Base-by-base conservation (phyloP, 2,888 invertebrate genomes). In the Pterobdella sp. region DNA sequence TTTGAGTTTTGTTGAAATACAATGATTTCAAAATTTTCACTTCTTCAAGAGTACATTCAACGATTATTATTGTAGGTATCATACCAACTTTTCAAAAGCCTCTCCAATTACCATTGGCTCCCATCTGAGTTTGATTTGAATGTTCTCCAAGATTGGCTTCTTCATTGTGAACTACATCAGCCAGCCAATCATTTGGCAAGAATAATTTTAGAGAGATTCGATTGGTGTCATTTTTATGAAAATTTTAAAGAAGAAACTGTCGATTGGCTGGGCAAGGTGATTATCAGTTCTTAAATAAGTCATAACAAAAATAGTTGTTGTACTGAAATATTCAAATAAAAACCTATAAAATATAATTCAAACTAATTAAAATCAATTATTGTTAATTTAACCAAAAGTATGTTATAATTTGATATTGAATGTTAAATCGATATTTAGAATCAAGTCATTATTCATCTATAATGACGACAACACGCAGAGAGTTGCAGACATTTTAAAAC, bases 41-140 rank as follows among this genome's bases (percentile, higher is more conserved):
- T 42, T 42, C 18, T 42, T 18, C 42, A 42, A 42, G 7, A 14
- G 7, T 14, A 67, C 10, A 29, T 67, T 14, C 10, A 67, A 10
- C 18, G 10, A 26, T 14, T 26, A 10, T 10, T 71, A n/a, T 71
- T 22, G 60, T 22, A 87, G 86, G 82, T 86, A 79, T 85, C 87
- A 22, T 80, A 89, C 32, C 90, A 90, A 83, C 84, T 92, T 37
- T 90, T 90, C 78, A 89, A 88, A 80, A 90, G 90, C 69, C 81
- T 92, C 65, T 89, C 90, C 0, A 84, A 91, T 65, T 85, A 87
- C 49, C 85, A 87, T 72, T 92, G 91, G 91, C 84, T 86, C 68
- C 89, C 90, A 0, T 85, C 84, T 52, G 87, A 88, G 75, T 85
- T 86, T 36, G 91, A 91, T 82, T 84, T 90, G 73, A 84, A 85